These are phyloP conservation scores for Malurus cyaneus DNA, from an alignment of 2,113 vertebrate genomes.

Conservation along the genomic window DNA sequence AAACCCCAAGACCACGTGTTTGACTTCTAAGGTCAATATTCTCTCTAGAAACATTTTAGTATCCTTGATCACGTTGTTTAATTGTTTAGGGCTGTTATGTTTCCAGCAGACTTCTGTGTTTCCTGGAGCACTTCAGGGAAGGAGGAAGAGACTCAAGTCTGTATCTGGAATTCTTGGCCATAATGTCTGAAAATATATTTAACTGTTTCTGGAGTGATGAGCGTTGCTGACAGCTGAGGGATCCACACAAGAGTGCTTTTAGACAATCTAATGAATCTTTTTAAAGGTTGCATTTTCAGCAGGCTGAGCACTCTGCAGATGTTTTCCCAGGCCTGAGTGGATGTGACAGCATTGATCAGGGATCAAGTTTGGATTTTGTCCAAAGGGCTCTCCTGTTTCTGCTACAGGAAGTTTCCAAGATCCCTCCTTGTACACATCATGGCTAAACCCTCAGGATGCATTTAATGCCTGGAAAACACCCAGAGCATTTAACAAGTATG, in stretches of 20 bases:
- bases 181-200: not conserved
- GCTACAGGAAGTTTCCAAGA: constrained; percentile 83
- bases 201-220: not conserved
- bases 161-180: not conserved
- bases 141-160: not conserved
- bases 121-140: not conserved
- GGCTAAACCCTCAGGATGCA: constrained; percentile 79
- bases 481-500: constrained; percentile 88
- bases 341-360: not conserved
- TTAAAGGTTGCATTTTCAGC: not conserved
- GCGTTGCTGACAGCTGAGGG: not conserved
- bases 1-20: not conserved
- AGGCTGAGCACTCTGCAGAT: not conserved
- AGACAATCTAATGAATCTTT: not conserved
- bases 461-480: constrained; percentile 83
- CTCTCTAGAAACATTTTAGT: not conserved
- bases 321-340: not conserved
- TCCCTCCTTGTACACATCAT: constrained; percentile 84
- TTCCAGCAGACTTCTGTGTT: not conserved
- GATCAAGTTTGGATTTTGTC: not conserved
- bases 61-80: fast-evolving
- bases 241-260: not conserved
- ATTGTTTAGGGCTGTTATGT: not conserved
- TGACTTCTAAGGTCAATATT: not conserved
- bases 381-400: not conserved